These are phyloP conservation scores for Cotesia typhae DNA, from an alignment of 1,140 invertebrate genomes.

Conservation along the genomic window DNA sequence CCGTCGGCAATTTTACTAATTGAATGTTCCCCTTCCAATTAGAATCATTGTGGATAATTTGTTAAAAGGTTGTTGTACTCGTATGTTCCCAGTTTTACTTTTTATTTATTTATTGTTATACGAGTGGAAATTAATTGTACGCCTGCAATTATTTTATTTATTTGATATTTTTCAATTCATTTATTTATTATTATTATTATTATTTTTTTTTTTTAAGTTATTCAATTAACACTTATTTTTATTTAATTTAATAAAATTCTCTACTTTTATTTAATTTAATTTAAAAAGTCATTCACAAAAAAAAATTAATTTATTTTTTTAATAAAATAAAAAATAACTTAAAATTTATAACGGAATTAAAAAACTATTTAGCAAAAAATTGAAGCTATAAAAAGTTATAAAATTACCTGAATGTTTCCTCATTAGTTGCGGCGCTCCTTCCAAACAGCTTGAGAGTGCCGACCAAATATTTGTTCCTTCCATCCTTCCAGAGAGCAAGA, in stretches of 20 bases:
- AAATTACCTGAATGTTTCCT: conserved; percentile 70
- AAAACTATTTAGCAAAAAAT: neutral
- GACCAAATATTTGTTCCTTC: conserved; percentile 71
- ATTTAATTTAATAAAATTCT: too few species aligned
- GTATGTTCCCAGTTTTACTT: conserved; percentile 35
- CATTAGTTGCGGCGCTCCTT: conserved; percentile 60
- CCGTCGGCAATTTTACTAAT: conserved; percentile 32
- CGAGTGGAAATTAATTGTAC: conserved; percentile 22
- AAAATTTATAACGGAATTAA: too few species aligned
- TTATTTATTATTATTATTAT: neutral
- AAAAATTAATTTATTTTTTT: neutral
- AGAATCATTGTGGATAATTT: conserved; percentile 51
- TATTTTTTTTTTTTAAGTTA: too few species aligned
- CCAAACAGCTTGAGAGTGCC: conserved; percentile 65
- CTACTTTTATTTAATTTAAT: too few species aligned
- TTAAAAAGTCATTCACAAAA: neutral
- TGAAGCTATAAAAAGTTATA: conserved; percentile 35
- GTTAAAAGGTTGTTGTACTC: conserved; percentile 30
- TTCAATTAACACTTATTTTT: neutral
- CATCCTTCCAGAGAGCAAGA: conserved; percentile 74
- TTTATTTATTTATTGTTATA: conserved; percentile 5
- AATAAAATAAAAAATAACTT: neutral
- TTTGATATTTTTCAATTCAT: conserved; percentile 16
- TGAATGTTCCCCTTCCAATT: conserved; percentile 42
- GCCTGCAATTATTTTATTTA: conserved; percentile 18